phyloP scores from a whole-genome alignment of 2,797 vertebrate species.

The Cottoperca gobio region DNA sequence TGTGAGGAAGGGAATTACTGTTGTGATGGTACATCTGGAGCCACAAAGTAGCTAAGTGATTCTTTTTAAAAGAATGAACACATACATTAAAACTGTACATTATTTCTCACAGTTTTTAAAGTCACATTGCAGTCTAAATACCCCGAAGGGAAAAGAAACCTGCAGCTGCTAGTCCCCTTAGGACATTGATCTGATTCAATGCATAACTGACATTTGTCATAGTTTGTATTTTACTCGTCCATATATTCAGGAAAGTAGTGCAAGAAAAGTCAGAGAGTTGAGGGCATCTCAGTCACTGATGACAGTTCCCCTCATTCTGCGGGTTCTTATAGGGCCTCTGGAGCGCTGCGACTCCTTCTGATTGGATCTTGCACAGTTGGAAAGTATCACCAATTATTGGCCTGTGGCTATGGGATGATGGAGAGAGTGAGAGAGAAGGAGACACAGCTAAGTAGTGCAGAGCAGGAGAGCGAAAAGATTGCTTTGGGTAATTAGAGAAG shows the following conservation, averaged over 20 bases:
- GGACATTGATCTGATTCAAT: not conserved
- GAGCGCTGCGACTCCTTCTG: conserved; percentile 55
- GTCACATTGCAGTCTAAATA: not conserved
- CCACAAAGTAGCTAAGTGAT: not conserved
- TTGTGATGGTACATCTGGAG: not conserved
- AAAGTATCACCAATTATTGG: conserved; percentile 76
- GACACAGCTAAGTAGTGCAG: conserved; percentile 49
- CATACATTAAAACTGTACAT: not conserved
- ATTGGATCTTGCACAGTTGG: conserved; percentile 78
- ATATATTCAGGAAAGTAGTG: conserved; percentile 20
- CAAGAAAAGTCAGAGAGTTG: conserved; percentile 33
- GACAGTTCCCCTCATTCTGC: conserved; percentile 44
- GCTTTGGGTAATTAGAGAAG: conserved; percentile 82
- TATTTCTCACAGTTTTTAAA: not conserved
- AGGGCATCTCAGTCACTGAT: conserved; percentile 37
- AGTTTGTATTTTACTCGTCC: not conserved
- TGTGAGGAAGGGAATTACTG: not conserved
- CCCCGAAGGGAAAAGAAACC: no score
- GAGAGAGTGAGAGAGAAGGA: conserved; percentile 39
- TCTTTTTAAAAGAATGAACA: conserved; percentile 1
- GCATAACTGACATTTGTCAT: conserved; percentile 17
- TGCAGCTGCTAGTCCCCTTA: not conserved
- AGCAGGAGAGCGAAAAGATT: conserved; percentile 73
- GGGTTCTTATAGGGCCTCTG: conserved; percentile 62
- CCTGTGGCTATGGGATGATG: conserved; percentile 67